Evolutionary conservation across 1,140 invertebrate species (phyloP), one percentile per base, ranked within the genome.

Genomic region (Notospermus geniculatus): DNA sequence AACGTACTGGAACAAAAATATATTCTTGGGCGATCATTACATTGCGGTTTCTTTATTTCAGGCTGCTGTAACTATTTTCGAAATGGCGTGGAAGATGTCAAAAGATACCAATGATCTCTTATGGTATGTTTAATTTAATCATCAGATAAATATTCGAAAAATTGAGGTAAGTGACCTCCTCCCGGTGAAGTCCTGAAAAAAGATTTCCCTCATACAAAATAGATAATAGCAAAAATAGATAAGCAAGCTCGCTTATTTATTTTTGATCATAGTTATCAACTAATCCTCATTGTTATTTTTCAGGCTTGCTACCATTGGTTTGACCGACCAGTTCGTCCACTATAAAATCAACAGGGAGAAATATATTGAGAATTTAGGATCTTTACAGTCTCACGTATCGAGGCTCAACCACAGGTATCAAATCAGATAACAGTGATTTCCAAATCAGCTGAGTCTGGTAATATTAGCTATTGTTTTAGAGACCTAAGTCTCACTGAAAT

Each of bases 71-170:
- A 69, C 89, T 11, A 86, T 92, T 70, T 91, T 91, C 79, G 91
- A 96, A 74, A 78, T 97, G 64, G 88, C 92, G 2, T 95, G 91
- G 90, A 90, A 89, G 69, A 85, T 93, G 72, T 91, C 91, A 1
- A 91, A 92, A 72, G 91, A 94, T 71, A 90, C 87, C 69, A 87
- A 89, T 72, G 90, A 93, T 65, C 83, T 91, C 57, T 80, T 93
- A 29, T 97, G 93, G 92, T 85, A 71, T 76, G 72, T 68, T 53
- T 52, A 36, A 36, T 36, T 36, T 36, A n/a, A n/a, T n/a, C n/a
- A n/a, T n/a, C n/a, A n/a, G n/a, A n/a, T n/a, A n/a, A n/a, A n/a
- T n/a, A n/a, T n/a, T n/a, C n/a, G n/a, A n/a, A n/a, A n/a, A n/a
- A n/a, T n/a, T n/a, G n/a, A n/a, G n/a, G n/a, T n/a, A n/a, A n/a